Evolutionary conservation across 2,888 invertebrate genomes (phyloP), one percentile per base, ranked within the genome.

Genomic region (Nymphalis polychloros): DNA sequence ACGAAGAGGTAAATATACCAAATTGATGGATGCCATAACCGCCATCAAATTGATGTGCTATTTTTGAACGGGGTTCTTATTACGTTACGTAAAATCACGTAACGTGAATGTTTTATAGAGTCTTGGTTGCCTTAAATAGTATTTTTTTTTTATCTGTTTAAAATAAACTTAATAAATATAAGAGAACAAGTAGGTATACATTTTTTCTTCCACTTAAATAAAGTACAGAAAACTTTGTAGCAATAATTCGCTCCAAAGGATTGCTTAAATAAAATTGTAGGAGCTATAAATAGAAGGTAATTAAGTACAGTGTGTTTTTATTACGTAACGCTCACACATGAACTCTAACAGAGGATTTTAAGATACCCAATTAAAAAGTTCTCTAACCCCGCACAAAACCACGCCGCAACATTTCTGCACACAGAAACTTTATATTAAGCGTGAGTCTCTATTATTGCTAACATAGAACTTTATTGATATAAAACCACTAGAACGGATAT

Each of bases 21-120:
- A 59, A 53, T 52, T 53, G 52, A 59, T 65, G 16, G 50, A 59
- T 64, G 50, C 17, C 27, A 59, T 60, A 49, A 60, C 16, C 19
- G n/a, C 10, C 8, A 41, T n/a, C 41, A 19, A 35, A n/a, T 35
- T 53, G 23, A 10, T 53, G 53, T 5, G 16, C 53, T 23, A 27
- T 27, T 53, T 23, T 53, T 53, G 19, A 20, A n/a, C 6, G 19
- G 19, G 20, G n/a, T 10, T 52, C 23, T 53, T 23, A 27, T 53
- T 27, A 23, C 53, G 53, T 13, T 53, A 16, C 17, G 13, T 13
- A 27, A 53, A 41, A 13, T 41, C 4, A 31, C 27, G 19, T n/a
- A 7, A 50, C 49, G 49, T 7, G 49, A 50, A 27, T 23, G 13
- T 8, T 6, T n/a, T n/a, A 6, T n/a, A 49, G 0, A 49, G 6